Percentiles rank a stretch among this genome's conserved stretches.
Conservation (phyloP, 1,140 invertebrate genomes). For the Laupala kohalensis region DNA sequence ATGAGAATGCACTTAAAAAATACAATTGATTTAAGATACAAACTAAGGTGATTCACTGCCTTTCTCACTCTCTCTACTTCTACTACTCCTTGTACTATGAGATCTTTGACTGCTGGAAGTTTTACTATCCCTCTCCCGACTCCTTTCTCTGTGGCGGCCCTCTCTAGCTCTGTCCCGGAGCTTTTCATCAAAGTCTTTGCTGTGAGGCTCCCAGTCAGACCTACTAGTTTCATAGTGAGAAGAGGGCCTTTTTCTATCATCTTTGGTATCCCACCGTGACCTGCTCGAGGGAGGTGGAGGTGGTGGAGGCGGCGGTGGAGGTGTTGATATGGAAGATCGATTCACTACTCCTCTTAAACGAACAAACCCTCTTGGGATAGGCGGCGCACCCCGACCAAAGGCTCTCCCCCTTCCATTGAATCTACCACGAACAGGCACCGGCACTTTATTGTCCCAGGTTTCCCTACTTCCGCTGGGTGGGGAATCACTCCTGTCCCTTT, state of each 20-base stretch:
- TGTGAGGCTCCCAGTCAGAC: constrained; percentile 2
- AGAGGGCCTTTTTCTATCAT: neutral
- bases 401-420: neutral
- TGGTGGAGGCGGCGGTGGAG: neutral
- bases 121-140: neutral
- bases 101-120: neutral
- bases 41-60: neutral
- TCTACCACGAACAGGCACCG: constrained; percentile 3
- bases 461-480: neutral
- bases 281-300: neutral
- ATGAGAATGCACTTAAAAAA: neutral
- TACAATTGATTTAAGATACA: neutral
- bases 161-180: neutral
- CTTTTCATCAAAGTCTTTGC: constrained; percentile 4
- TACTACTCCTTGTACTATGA: constrained; percentile 1
- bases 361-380: neutral
- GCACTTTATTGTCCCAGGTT: constrained; percentile 3
- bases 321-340: neutral
- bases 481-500: neutral
- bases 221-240: constrained; percentile 3
- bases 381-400: neutral
- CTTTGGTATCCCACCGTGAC: neutral
- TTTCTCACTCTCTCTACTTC: constrained; percentile 3
- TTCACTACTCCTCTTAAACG: neutral
- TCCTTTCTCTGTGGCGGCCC: neutral